phyloP scores from a whole-genome alignment of 2,888 invertebrate genomes.

The Teleogryllus oceanicus region DNA sequence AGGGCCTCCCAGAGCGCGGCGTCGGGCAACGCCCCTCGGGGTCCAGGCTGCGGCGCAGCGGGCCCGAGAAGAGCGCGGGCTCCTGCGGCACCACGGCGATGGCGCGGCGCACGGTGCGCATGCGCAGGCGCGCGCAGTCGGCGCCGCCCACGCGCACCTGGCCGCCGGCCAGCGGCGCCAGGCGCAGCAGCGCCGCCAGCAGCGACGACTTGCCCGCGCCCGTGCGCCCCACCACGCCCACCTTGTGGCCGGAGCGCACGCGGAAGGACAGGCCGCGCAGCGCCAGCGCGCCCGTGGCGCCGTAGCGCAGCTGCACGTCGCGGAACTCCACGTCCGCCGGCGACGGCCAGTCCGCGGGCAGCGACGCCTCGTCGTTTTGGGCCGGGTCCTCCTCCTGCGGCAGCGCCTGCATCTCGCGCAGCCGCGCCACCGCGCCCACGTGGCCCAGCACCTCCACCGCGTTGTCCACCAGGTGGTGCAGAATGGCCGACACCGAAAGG shows the following conservation, averaged over 20 bases:
- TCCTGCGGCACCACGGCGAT: neutral
- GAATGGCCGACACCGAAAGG: neutral
- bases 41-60: neutral
- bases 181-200: neutral
- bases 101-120: neutral
- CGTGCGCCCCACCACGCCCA: constrained; percentile 6
- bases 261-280: neutral
- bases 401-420: neutral
- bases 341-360: neutral
- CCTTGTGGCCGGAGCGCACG: neutral
- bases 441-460: neutral
- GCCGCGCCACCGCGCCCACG: neutral
- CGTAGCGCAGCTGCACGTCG: neutral
- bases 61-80: neutral
- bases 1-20: neutral
- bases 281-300: neutral
- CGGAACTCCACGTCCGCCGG: neutral
- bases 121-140: neutral
- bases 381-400: neutral
- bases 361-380: neutral
- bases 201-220: neutral
- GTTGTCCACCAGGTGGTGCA: neutral
- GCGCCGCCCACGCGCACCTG: neutral
- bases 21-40: neutral
- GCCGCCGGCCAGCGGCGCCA: neutral